These are phyloP conservation scores for Dufourea novaeangliae DNA, from an alignment of 1,140 invertebrate genomes.

Conservation along the genomic window DNA sequence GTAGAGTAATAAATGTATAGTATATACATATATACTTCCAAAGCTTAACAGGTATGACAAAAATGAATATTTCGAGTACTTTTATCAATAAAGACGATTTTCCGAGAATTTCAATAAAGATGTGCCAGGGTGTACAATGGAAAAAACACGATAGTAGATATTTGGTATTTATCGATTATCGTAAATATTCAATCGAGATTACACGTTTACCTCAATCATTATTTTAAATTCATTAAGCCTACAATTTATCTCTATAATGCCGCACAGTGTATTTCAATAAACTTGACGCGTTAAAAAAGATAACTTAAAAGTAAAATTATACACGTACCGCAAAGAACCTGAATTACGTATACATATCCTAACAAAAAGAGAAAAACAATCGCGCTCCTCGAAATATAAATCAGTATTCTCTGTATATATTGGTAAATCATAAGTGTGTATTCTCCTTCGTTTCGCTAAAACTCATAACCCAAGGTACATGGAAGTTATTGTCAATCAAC, in stretches of 20 bases:
- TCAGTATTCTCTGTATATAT: no score
- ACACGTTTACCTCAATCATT: conserved; percentile 23
- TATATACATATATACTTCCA: neutral
- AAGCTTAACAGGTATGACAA: conserved; percentile 4
- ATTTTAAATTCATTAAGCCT: conserved; percentile 15
- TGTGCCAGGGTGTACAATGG: no score
- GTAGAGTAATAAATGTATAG: conserved; percentile 8
- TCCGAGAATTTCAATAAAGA: no score
- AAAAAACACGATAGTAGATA: conserved; percentile 4
- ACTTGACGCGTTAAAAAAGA: neutral
- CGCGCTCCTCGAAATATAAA: no score
- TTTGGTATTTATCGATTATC: neutral
- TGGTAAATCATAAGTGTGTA: no score
- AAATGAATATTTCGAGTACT: neutral
- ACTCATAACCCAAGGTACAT: no score
- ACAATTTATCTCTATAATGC: conserved; percentile 43
- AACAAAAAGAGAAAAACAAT: neutral
- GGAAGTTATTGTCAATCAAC: no score
- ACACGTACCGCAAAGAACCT: neutral
- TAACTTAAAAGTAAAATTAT: conserved; percentile 21
- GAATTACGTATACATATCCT: neutral
- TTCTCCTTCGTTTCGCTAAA: no score
- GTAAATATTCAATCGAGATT: conserved; percentile 19
- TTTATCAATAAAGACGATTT: neutral
- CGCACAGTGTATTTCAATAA: conserved; percentile 29